Evolutionary conservation across 2,797 vertebrate species (phyloP).

Genomic region (Cottoperca gobio): DNA sequence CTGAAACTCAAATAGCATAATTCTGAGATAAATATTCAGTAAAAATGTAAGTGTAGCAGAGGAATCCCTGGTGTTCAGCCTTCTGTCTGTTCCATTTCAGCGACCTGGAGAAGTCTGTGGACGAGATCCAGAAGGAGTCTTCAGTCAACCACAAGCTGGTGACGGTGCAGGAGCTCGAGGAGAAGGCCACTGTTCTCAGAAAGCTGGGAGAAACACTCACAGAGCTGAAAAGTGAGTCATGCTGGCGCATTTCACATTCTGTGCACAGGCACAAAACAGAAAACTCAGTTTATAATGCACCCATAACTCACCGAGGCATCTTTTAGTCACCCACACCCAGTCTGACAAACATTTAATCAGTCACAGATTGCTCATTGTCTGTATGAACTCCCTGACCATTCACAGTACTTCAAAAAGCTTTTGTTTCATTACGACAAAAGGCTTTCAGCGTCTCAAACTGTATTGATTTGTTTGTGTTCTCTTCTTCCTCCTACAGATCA

Average conservation of each 20-base stretch:
- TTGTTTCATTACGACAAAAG: conserved; percentile 23
- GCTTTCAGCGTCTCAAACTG: conserved; percentile 11
- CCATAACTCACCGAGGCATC: conserved; percentile 64
- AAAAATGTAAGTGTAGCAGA: conserved; percentile 35
- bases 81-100: conserved; percentile 83
- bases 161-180: conserved; percentile 94
- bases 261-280: conserved; percentile 37
- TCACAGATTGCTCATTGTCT: conserved; percentile 47
- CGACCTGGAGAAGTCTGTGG: conserved; percentile 96
- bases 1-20: conserved; percentile 16
- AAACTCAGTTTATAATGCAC: conserved; percentile 58
- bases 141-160: conserved; percentile 92
- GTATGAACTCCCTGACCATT: conserved; percentile 53
- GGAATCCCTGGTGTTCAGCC: conserved; percentile 65
- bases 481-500: conserved; percentile 83
- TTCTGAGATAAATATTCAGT: conserved; percentile 39
- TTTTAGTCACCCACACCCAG: conserved; percentile 55
- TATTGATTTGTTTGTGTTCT: conserved; percentile 26
- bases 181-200: conserved; percentile 92
- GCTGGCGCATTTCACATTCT: conserved; percentile 44
- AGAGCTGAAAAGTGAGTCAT: conserved; percentile 93
- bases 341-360: conserved; percentile 59
- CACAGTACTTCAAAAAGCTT: conserved; percentile 24
- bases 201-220: conserved; percentile 97
- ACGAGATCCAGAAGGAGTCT: conserved; percentile 95